A percentile compares a stretch with the other conserved stretches of the same genome.
These are phyloP conservation scores for Sinonovacula constricta DNA, from an alignment of 1,140 invertebrate species.

Conservation along the genomic window DNA sequence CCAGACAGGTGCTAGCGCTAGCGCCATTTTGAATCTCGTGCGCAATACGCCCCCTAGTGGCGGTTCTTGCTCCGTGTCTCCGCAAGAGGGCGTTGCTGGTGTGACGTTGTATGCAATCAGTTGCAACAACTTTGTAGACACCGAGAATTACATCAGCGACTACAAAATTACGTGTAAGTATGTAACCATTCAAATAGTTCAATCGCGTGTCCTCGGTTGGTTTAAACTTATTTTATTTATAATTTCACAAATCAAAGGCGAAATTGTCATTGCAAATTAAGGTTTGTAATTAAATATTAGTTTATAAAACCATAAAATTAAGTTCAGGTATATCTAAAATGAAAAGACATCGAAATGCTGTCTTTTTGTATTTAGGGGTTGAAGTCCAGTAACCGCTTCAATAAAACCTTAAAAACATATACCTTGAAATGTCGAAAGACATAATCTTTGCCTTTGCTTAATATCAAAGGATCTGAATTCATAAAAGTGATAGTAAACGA, in stretches of 20 bases:
- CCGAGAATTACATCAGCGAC: conserved; percentile 60
- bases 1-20: conserved; percentile 18
- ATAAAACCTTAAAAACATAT: too few species aligned
- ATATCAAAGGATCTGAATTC: too few species aligned
- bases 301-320: too few species aligned
- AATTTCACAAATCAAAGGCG: neutral
- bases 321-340: too few species aligned
- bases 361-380: too few species aligned
- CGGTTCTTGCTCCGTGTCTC: conserved; percentile 66
- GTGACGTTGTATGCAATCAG: conserved; percentile 54
- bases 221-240: neutral
- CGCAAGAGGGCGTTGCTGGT: conserved; percentile 46
- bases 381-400: too few species aligned
- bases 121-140: conserved; percentile 61
- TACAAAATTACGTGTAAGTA: conserved; percentile 67
- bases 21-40: conserved; percentile 43
- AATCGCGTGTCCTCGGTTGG: neutral
- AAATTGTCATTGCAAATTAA: neutral
- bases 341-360: too few species aligned
- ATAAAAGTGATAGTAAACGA: too few species aligned
- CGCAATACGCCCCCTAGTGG: conserved; percentile 62
- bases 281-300: neutral
- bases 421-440: too few species aligned
- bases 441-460: too few species aligned
- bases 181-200: neutral